Conservation (phyloP, 2,888 invertebrate species). For the Scelioninae gen. 2 region DNA sequence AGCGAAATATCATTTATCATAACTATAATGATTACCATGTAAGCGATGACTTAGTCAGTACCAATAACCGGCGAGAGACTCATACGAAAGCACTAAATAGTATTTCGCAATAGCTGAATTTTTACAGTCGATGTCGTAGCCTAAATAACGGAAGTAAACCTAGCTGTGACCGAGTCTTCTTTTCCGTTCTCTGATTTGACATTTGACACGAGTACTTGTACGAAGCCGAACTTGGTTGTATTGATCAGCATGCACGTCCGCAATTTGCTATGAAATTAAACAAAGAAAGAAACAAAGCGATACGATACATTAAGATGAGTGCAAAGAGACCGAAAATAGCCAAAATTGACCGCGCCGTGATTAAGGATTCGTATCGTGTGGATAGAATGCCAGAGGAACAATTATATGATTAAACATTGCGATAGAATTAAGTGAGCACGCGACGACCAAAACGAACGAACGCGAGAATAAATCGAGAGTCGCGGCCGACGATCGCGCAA, state of each 20-base stretch:
- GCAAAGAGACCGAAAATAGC: too few species aligned
- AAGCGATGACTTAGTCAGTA: constrained; percentile 53
- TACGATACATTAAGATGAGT: too few species aligned
- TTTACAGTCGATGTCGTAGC: constrained; percentile 55
- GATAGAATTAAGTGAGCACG: constrained; percentile 28
- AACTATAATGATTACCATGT: constrained; percentile 34
- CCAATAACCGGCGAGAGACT: constrained; percentile 37
- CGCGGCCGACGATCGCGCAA: constrained; percentile 26
- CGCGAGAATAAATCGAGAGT: too few species aligned
- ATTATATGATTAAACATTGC: constrained; percentile 33
- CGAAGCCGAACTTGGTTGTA: constrained; percentile 37
- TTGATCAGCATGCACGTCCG: constrained; percentile 27
- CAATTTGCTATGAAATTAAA: constrained; percentile 34
- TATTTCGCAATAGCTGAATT: constrained; percentile 53
- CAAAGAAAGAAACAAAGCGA: too few species aligned
- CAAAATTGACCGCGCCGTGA: constrained; percentile 31
- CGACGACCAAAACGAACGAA: constrained; percentile 31
- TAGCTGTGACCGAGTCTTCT: constrained; percentile 30
- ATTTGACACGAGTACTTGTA: constrained; percentile 10
- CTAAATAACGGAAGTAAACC: constrained; percentile 34
- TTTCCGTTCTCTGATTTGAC: constrained; percentile 24
- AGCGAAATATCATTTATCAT: constrained; percentile 45
- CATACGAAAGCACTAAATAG: constrained; percentile 50
- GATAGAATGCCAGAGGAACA: constrained; percentile 36
- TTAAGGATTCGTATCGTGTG: constrained; percentile 46